Conservation (phyloP, 2,113 vertebrate species). For the Danio rerio region GRCz12tu NC_133196.1:27269001-27269500, state of each 20-base stretch:
- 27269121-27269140: neutral
- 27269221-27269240: neutral
- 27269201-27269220: neutral
- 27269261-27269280: neutral
- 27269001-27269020: too few species aligned
- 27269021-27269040: too few species aligned
- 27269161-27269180: neutral
- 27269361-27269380: neutral
- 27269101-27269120: neutral
- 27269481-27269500: constrained; percentile 25
- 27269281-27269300: neutral
- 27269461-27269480: constrained; percentile 8
- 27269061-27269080: too few species aligned
- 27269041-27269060: too few species aligned
- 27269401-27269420: neutral
- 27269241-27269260: neutral
- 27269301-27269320: neutral
- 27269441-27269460: neutral
- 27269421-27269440: constrained; percentile 19
- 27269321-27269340: neutral
- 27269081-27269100: neutral
- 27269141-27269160: neutral
- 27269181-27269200: neutral
- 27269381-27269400: neutral
- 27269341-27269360: neutral